These are phyloP conservation scores for Oligia latruncula DNA, from an alignment of 2,888 invertebrate genomes.

Conservation along the genomic window DNA sequence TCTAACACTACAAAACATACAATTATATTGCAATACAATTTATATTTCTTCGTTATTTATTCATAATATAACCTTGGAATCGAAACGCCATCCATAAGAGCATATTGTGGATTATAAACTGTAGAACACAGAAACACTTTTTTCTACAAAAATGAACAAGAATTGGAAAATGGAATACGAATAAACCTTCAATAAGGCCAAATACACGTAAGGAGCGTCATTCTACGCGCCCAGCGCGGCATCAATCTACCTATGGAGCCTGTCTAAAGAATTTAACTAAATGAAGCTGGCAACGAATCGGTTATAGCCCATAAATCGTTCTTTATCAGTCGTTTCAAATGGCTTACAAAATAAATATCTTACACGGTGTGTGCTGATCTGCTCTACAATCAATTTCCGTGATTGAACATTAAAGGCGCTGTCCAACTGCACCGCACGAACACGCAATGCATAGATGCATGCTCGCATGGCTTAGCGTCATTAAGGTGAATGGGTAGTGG, in stretches of 20 bases:
- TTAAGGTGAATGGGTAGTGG: no score
- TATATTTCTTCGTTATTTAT: neutral
- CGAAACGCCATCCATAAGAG: neutral
- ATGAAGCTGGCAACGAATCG: neutral
- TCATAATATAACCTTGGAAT: neutral
- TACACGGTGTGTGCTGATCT: neutral
- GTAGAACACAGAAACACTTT: neutral
- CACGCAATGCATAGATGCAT: neutral
- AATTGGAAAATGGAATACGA: neutral
- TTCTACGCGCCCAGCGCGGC: neutral
- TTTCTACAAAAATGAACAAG: neutral
- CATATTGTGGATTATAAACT: neutral
- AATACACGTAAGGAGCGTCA: neutral
- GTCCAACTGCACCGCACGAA: neutral
- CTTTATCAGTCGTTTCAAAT: neutral
- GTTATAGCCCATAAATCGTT: neutral
- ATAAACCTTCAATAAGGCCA: neutral
- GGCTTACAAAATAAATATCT: neutral
- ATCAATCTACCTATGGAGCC: neutral
- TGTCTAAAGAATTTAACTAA: neutral
- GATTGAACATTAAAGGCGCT: neutral
- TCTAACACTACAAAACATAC: neutral
- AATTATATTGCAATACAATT: neutral
- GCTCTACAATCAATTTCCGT: neutral
- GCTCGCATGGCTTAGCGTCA: neutral